Evolutionary conservation across 2,113 vertebrate species (phyloP), one percentile per base, ranked within the genome.

Genomic region (Nestor notabilis): DNA sequence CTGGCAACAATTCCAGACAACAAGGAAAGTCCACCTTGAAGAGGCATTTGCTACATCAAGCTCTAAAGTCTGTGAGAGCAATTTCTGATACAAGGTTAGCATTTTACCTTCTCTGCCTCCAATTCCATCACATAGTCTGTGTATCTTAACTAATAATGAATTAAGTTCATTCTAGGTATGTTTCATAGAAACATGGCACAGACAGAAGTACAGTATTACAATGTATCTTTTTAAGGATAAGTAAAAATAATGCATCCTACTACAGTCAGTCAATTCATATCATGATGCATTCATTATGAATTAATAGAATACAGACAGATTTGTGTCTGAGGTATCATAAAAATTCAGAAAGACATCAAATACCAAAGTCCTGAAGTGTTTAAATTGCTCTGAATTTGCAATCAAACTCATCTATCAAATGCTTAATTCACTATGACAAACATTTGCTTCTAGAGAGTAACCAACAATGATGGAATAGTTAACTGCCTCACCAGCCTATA

Each of bases 371-470:
- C 15, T 56, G 20, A 72, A 72, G 52, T 68, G 20, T 81, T 81
- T 77, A 81, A 83, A 90, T 81, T 81, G 43, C 31, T 92, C 39
- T 84, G 79, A 90, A 90, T 90, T 84, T 88, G 24, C 47, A 81
- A 69, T 58, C 37, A 76, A 33, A 31, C 11, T 71, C 13, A 35
- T 24, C 72, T 13, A 49, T 84, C 47, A 72, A 71, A 84, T 68
- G 17, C 31, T 77, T 81, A 72, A 92, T 68, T 81, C 72, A 68
- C 35, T 84, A 25, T 81, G 87, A 72, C 43, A 49, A 65, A 80
- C 43, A 83, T 63, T 66, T 92, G 84, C 70, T 87, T 90, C 47
- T 68, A 68, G 21, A 29, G 2, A 79, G 15, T 61, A 78, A 79
- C 25, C 11, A 65, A 61, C 6, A 55, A 47, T 31, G 56, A 90